Evolutionary conservation across 2,113 vertebrate species (phyloP).

Genomic region (Microcebus lehilahytsara): DNA sequence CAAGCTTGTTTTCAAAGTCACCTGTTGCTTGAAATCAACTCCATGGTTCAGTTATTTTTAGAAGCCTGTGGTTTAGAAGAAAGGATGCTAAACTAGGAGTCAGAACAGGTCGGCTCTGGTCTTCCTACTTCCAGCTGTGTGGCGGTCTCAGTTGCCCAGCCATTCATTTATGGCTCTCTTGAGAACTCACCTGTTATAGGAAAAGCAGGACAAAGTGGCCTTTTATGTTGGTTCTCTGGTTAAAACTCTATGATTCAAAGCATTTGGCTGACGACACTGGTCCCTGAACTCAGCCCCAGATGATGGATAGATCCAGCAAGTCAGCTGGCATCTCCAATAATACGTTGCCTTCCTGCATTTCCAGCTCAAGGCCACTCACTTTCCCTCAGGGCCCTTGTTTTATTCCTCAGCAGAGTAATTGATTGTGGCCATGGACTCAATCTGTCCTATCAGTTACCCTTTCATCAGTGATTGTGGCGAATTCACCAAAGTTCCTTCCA

Average conservation of each 20-base stretch:
- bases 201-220: not conserved
- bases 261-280: not conserved
- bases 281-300: not conserved
- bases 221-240: not conserved
- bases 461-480: not conserved
- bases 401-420: not conserved
- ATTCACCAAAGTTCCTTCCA: not conserved
- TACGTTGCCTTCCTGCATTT: not conserved
- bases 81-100: not conserved
- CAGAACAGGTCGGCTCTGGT: not conserved
- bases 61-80: not conserved
- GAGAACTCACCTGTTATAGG: not conserved
- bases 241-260: not conserved
- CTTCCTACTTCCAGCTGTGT: not conserved
- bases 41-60: not conserved
- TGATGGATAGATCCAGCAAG: not conserved
- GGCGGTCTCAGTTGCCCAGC: not conserved
- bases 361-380: not conserved
- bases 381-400: not conserved
- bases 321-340: not conserved
- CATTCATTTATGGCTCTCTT: not conserved
- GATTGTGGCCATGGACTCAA: too few relatives aligned
- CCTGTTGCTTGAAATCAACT: not conserved
- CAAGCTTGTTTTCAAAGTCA: not conserved
- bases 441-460: not conserved